Percentiles rank a stretch among this genome's conserved stretches.
Conservation (phyloP, 2,797 vertebrate species). For the Karalla daura region DNA sequence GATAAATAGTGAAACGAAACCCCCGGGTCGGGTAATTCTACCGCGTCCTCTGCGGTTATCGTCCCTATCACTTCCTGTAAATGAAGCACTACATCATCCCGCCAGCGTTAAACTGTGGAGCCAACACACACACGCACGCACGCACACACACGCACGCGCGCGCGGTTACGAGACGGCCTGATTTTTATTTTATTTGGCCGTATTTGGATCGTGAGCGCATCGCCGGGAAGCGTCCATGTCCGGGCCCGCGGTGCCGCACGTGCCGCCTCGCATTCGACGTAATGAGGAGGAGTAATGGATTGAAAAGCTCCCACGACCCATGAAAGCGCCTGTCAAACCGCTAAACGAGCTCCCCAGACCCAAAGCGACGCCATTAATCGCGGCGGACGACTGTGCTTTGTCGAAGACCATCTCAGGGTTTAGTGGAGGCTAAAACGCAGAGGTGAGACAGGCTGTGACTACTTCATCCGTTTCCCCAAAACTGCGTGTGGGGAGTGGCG, state of each 20-base stretch:
- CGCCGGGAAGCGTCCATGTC: not conserved
- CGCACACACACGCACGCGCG: too few relatives aligned
- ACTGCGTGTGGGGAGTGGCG: too few relatives aligned
- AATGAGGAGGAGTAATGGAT: not conserved
- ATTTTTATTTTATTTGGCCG: constrained; percentile 21
- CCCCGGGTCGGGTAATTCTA: constrained; percentile 61
- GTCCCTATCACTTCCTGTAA: constrained; percentile 70
- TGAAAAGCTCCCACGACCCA: not conserved
- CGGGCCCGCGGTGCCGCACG: not conserved
- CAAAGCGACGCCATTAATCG: not conserved
- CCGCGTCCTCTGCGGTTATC: constrained; percentile 70
- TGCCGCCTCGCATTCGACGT: not conserved
- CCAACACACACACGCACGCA: constrained; percentile 11
- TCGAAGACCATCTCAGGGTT: too few relatives aligned
- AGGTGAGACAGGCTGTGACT: too few relatives aligned
- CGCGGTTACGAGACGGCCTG: constrained; percentile 12
- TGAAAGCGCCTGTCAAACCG: not conserved
- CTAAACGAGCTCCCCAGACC: not conserved
- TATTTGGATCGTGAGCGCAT: constrained; percentile 4
- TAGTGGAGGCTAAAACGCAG: too few relatives aligned
- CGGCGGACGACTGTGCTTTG: too few relatives aligned
- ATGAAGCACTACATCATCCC: constrained; percentile 58
- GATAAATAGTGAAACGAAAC: constrained; percentile 73
- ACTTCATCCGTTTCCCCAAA: too few relatives aligned
- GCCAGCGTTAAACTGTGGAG: constrained; percentile 31